These are phyloP conservation scores for Pituophis catenifer DNA, from an alignment of 2,113 vertebrate genomes.

Conservation along the genomic window DNA sequence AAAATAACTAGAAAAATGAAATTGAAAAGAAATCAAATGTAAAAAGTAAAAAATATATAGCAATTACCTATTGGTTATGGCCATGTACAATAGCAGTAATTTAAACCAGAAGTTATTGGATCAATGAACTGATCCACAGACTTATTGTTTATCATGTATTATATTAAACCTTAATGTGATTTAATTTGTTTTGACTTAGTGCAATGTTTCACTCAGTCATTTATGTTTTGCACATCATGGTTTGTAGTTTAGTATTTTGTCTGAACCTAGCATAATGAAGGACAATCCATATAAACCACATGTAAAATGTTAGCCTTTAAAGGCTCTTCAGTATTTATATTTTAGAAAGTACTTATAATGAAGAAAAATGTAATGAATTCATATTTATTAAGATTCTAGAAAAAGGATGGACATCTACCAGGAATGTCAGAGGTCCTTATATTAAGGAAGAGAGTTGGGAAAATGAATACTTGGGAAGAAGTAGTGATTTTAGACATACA, in stretches of 20 bases:
- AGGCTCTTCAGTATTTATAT: background rate
- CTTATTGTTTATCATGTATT: background rate
- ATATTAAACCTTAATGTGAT: background rate
- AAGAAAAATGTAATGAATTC: background rate
- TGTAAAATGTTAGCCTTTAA: background rate
- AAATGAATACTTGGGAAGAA: background rate
- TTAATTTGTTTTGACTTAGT: background rate
- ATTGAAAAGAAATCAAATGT: background rate
- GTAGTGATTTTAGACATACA: background rate
- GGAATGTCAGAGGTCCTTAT: conserved; percentile 6
- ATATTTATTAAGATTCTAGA: background rate
- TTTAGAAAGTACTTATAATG: background rate
- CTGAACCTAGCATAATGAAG: background rate
- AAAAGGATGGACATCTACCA: background rate
- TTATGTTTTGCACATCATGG: background rate
- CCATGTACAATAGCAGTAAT: background rate
- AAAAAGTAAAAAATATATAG: background rate
- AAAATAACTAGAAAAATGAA: background rate
- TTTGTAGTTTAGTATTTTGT: background rate
- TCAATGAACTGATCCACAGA: background rate
- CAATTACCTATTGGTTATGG: background rate
- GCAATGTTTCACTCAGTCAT: background rate
- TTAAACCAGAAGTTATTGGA: background rate
- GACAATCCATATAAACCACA: background rate
- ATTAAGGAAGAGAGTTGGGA: background rate